Evolutionary conservation across 1,140 invertebrate genomes (phyloP).

Genomic region (Propsilocerus akamusi): DNA sequence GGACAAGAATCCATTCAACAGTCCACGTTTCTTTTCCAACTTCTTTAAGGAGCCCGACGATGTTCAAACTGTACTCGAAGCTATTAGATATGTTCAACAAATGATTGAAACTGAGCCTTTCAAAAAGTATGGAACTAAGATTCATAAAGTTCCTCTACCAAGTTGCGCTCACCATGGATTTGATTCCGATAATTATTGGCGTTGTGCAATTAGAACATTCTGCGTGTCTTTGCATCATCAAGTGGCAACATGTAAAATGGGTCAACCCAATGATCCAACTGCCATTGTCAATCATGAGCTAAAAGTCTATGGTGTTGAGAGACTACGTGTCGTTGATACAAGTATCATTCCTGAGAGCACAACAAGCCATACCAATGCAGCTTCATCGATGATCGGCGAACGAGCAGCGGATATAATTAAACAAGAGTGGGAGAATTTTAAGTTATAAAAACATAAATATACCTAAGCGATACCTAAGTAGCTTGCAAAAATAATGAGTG

Average conservation of each 20-base stretch:
- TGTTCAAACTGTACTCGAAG: conserved; percentile 22
- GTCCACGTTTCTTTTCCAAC: conserved; percentile 9
- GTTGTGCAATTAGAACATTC: conserved; percentile 24
- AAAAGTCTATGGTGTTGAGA: conserved; percentile 24
- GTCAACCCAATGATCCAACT: conserved; percentile 18
- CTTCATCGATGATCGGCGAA: conserved; percentile 33
- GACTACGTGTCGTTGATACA: conserved; percentile 25
- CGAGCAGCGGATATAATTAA: conserved; percentile 31
- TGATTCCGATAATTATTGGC: conserved; percentile 31
- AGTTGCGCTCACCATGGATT: conserved; percentile 25
- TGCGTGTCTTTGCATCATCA: conserved; percentile 30
- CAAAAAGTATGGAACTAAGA: conserved; percentile 20
- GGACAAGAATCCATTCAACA: conserved; percentile 3
- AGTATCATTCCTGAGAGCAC: conserved; percentile 22
- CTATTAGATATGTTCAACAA: conserved; percentile 18
- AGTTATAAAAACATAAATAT: too few relatives aligned
- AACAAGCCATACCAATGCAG: conserved; percentile 23
- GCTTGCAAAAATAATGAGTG: too few relatives aligned
- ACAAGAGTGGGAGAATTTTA: conserved; percentile 11
- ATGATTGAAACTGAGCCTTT: conserved; percentile 15
- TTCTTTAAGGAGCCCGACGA: conserved; percentile 16
- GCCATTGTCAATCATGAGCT: conserved; percentile 30
- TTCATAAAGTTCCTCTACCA: conserved; percentile 25
- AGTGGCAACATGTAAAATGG: conserved; percentile 35
- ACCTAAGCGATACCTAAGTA: too few relatives aligned